A percentile compares a stretch with the other conserved stretches of the same genome.
Evolutionary conservation across 2,797 vertebrate species (phyloP).

Genomic region (Chaunax sp.): DNA sequence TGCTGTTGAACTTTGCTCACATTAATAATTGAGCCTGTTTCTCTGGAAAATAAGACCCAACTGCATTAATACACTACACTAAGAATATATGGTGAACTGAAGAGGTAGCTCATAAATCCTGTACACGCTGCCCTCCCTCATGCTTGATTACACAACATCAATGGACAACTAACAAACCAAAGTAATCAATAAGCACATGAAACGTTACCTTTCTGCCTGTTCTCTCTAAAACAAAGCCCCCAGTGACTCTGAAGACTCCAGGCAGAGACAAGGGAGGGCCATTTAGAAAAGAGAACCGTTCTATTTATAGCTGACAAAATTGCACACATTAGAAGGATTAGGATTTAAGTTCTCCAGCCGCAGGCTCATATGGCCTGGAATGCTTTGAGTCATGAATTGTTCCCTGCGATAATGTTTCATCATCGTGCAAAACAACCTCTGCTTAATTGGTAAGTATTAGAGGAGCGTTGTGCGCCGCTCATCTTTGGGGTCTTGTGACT

Average conservation of each 20-base stretch:
- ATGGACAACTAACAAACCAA: constrained; percentile 72
- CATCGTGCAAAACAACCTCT: constrained; percentile 92
- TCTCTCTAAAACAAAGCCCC: constrained; percentile 78
- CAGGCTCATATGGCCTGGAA: constrained; percentile 94
- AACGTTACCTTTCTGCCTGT: constrained; percentile 67
- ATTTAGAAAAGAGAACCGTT: constrained; percentile 68
- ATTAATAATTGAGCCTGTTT: constrained; percentile 76
- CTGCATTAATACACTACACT: constrained; percentile 55
- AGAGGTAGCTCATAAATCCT: constrained; percentile 61
- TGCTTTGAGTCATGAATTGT: constrained; percentile 99
- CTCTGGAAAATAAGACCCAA: constrained; percentile 60
- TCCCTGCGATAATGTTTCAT: constrained; percentile 96
- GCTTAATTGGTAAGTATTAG: constrained; percentile 92
- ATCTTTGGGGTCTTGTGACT: constrained; percentile 89
- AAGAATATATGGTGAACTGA: constrained; percentile 49
- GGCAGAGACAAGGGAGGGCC: constrained; percentile 58
- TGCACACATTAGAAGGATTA: constrained; percentile 92
- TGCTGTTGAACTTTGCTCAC: constrained; percentile 38
- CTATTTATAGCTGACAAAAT: constrained; percentile 99
- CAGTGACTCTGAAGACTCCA: constrained; percentile 77
- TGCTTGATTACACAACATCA: constrained; percentile 80
- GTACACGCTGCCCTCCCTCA: constrained; percentile 56
- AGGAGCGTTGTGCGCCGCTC: constrained; percentile 78
- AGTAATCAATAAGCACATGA: constrained; percentile 78
- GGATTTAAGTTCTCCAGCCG: constrained; percentile 88